Base-by-base conservation (phyloP, 2,113 vertebrate species). In the Chlamydotis undulata region DNA sequence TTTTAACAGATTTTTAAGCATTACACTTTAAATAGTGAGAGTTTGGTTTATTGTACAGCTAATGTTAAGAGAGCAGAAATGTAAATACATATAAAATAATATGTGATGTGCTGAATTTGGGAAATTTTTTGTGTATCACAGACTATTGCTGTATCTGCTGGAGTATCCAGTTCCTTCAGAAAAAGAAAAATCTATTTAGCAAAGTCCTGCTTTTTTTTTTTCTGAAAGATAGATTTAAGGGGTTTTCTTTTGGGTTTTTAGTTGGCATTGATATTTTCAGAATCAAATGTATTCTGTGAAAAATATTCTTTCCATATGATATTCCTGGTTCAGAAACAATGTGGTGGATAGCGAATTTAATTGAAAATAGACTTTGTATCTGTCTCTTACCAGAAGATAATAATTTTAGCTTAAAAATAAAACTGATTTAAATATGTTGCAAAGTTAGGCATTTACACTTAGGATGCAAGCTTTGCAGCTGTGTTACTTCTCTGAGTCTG, bases 121-220 rank as follows among this genome's bases (percentile, higher is more conserved):
- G 15, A 26, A 1, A 6, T 84, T 56, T 53, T 49, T 24, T 39
- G 3, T 81, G 3, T 41, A 8, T 43, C 78, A 29, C 23, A 65
- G 28, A 47, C 31, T 37, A 7, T 33, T 82, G n/a, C 33, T 70
- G 0, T 21, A 63, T 63, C 41, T 87, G 10, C 52, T 76, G 21
- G 18, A 71, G 15, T 86, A 57, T 29, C 15, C 8, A 57, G 3
- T 50, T 93, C 75, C 67, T 83, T 95, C 43, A 39, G 78, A 61
- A 83, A 87, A 95, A 67, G 15, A 77, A 53, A 80, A 93, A 87
- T 39, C 9, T 65, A 8, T 97, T 95, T 94, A 88, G 94, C 49
- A 67, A 95, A 83, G 24, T 63, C 73, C 37, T 94, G 7, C 8
- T 17, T 28, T 50, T 73, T 41, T 41, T 89, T 74, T 82, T 91